phyloP scores from a whole-genome alignment of 1,140 invertebrate genomes.

The Myzus persicae region DNA sequence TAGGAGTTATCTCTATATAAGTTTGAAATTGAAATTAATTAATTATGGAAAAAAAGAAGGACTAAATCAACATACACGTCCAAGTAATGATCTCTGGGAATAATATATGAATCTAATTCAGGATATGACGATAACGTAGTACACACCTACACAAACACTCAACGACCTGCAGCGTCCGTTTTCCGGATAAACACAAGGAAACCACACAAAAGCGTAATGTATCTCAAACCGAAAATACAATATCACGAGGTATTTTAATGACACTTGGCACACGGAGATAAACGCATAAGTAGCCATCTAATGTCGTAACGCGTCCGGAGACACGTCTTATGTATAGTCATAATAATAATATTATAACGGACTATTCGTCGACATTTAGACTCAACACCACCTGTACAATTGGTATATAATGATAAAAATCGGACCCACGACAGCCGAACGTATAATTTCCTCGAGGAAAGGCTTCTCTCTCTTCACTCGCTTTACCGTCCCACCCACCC shows the following conservation, averaged over 20 bases:
- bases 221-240: conserved; percentile 12
- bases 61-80: not conserved
- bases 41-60: not conserved
- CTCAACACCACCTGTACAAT: conserved; percentile 45
- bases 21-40: not conserved
- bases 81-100: not conserved
- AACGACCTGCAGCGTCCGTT: not conserved
- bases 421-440: conserved; percentile 52
- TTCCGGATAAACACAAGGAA: not conserved
- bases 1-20: not conserved
- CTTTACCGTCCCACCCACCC: not conserved
- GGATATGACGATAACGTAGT: not conserved
- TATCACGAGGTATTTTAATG: not conserved
- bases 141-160: not conserved
- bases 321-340: not conserved
- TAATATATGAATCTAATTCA: not conserved
- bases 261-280: conserved; percentile 18
- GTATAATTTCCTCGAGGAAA: conserved; percentile 49
- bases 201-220: not conserved
- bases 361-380: conserved; percentile 46
- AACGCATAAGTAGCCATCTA: conserved; percentile 35
- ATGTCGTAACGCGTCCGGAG: conserved; percentile 34
- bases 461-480: not conserved
- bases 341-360: conserved; percentile 18
- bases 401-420: conserved; percentile 53